Evolutionary conservation across 35 echinoderm and acorn worm genomes (phyloP).

Genomic region (Apostichopus japonicus): DNA sequence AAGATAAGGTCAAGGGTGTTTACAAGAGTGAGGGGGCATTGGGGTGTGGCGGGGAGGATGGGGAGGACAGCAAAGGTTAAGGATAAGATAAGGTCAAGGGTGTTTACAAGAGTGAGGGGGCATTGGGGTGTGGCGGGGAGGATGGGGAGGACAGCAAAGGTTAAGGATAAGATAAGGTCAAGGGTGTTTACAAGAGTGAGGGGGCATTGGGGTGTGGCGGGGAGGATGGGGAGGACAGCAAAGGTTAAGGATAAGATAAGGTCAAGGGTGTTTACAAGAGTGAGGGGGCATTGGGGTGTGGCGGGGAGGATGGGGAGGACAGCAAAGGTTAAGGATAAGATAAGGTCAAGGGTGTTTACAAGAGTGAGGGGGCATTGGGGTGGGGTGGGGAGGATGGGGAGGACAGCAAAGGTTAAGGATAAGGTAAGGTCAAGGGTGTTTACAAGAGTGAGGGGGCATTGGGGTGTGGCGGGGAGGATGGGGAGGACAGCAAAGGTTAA

Average conservation of each 20-base stretch:
- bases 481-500: conserved; percentile 71
- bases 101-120: background rate
- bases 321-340: conserved; percentile 65
- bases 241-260: background rate
- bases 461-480: too few relatives aligned
- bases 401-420: too few relatives aligned
- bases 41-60: too few relatives aligned
- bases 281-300: too few relatives aligned
- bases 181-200: background rate
- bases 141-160: conserved; percentile 57
- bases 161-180: conserved; percentile 38
- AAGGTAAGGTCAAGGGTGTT: background rate
- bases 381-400: too few relatives aligned
- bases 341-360: background rate
- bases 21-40: too few relatives aligned
- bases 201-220: too few relatives aligned
- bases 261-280: background rate
- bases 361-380: too few relatives aligned
- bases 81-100: background rate
- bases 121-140: too few relatives aligned
- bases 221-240: too few relatives aligned
- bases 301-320: background rate
- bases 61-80: too few relatives aligned
- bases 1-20: background rate
- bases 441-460: too few relatives aligned